Evolutionary conservation across 2,797 vertebrate genomes (phyloP).

Genomic region (Spinus pinus): DNA sequence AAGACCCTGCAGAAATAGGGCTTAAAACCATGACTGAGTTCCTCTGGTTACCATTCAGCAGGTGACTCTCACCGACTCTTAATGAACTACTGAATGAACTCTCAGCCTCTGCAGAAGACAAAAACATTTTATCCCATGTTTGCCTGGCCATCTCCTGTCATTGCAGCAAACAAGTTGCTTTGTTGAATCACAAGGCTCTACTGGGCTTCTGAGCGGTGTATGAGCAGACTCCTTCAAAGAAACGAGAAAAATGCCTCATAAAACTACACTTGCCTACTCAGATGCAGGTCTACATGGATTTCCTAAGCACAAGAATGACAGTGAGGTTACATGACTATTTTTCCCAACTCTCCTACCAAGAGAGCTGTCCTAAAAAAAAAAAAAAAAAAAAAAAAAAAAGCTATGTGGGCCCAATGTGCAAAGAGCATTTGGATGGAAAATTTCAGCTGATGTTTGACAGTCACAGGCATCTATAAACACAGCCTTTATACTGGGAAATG

Average conservation of each 20-base stretch:
- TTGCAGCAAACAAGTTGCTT: fast-evolving
- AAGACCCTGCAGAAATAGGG: neutral
- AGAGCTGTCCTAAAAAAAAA: neutral
- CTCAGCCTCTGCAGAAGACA: neutral
- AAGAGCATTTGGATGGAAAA: neutral
- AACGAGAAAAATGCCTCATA: neutral
- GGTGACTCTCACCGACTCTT: neutral
- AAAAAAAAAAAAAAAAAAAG: no score
- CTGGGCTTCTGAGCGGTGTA: fast-evolving
- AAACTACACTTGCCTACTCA: neutral
- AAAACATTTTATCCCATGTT: neutral
- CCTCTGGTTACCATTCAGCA: neutral
- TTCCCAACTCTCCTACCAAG: neutral
- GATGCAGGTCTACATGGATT: neutral
- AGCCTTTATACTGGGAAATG: neutral
- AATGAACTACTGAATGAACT: neutral
- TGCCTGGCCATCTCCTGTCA: neutral
- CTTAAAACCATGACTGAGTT: neutral
- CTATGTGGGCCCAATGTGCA: neutral
- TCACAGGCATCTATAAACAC: neutral
- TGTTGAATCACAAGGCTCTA: fast-evolving
- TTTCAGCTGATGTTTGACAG: neutral
- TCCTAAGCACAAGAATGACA: neutral
- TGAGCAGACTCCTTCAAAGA: fast-evolving
- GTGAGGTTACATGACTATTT: neutral